phyloP scores from a whole-genome alignment of 2,113 vertebrate genomes.

The Harpagus bidentatus region DNA sequence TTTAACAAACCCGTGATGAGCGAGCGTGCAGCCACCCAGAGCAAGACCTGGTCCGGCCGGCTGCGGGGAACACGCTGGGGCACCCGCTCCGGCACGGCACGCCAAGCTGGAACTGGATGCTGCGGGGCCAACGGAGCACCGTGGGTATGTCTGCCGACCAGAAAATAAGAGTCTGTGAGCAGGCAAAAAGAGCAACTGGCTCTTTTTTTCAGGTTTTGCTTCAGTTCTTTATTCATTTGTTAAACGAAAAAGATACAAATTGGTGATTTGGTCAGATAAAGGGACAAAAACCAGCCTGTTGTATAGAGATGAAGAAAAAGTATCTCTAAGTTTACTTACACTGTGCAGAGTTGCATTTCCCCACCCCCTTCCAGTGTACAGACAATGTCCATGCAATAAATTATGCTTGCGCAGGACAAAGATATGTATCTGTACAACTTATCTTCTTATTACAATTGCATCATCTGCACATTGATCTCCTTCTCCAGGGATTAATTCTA shows the following conservation, averaged over 20 bases:
- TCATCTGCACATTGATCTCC: conserved; percentile 23
- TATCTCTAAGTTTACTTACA: background rate
- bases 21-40: background rate
- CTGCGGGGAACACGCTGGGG: background rate
- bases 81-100: accelerated
- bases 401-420: background rate
- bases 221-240: background rate
- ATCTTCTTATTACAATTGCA: background rate
- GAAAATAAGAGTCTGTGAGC: background rate
- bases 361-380: background rate
- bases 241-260: background rate
- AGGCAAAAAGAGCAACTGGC: accelerated
- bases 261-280: background rate
- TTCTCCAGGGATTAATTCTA: background rate
- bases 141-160: too few species aligned
- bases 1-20: background rate
- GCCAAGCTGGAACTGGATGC: background rate
- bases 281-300: background rate
- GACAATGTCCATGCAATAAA: background rate
- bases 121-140: background rate
- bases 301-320: background rate
- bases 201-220: background rate
- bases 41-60: background rate
- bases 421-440: conserved; percentile 1
- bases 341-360: background rate